Base-by-base conservation (phyloP, 2,797 vertebrate species). In the Emys orbicularis region DNA sequence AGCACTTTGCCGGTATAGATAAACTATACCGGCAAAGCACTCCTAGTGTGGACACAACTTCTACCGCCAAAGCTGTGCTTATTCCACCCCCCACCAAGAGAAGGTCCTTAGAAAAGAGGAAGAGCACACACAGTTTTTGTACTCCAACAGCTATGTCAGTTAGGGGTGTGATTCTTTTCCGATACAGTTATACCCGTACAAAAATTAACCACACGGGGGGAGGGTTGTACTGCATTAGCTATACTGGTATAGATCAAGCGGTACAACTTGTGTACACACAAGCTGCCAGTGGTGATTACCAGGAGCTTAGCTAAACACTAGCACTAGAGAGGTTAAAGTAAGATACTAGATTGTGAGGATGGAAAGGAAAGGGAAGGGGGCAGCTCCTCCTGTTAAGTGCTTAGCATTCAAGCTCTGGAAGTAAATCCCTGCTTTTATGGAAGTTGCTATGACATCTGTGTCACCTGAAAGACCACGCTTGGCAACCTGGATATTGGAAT, bases 401-500 rank as follows among this genome's bases (percentile, higher is more conserved):
- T 16, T 68, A 81, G 23, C 53, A 79, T 88, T 89, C 7, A 54
- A 90, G 74, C 65, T 5, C 31, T 2, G 3, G 88, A 83, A 56
- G 18, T 47, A 54, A 86, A 92, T 53, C 21, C 83, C 15, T 16
- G 5, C 3, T 19, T 29, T 56, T 77, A 7, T 34, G 7, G 68
- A 52, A 65, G 16, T n/a, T 65, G 61, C 34, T 18, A 56, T 56
- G 54, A 56, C 54, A 56, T 56, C 23, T 27, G 54, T 56, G 54
- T 56, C 54, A 27, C 21, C 54, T 25, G 54, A 56, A 56, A 27
- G 54, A 56, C 54, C 27, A 31, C 77, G 34, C 27, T 12, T 47
- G 27, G 25, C 80, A 92, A n/a, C 41, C 31, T 29, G 6, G 0
- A 0, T 2, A 52, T 0, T 87, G 44, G 68, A 79, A 11, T 25